These are phyloP conservation scores for Paradoxurus hermaphroditus DNA, from an alignment of 2,113 vertebrate species.

Conservation along the genomic window DNA sequence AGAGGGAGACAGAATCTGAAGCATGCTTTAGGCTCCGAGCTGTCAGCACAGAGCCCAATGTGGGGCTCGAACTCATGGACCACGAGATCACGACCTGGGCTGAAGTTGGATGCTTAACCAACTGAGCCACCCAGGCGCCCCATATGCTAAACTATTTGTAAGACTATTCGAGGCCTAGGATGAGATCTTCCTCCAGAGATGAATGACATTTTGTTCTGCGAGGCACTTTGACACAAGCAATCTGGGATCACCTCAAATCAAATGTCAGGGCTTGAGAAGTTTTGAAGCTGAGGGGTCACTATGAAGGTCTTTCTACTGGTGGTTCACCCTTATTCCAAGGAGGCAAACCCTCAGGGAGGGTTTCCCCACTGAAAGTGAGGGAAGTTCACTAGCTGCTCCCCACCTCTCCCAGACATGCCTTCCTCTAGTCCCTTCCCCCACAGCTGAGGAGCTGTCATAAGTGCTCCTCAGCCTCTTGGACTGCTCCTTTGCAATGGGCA, in stretches of 20 bases:
- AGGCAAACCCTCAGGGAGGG: neutral
- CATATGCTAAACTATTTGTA: neutral
- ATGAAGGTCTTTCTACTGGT: neutral
- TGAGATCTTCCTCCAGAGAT: neutral
- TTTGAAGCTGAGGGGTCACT: neutral
- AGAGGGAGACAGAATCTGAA: too few species aligned
- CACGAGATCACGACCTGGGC: too few species aligned
- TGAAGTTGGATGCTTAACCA: too few species aligned
- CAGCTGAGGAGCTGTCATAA: neutral
- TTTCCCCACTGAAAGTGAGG: neutral
- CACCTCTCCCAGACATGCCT: neutral
- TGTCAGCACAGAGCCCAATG: too few species aligned
- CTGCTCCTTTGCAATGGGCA: neutral
- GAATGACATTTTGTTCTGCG: neutral
- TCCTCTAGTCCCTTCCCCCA: neutral
- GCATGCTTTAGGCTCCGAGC: too few species aligned
- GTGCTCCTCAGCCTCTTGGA: neutral
- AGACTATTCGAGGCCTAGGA: neutral
- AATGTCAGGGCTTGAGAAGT: neutral
- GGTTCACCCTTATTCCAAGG: neutral
- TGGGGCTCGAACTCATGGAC: too few species aligned
- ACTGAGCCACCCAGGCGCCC: too few species aligned
- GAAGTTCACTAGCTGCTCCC: neutral
- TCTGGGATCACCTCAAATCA: neutral
- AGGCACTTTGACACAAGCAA: neutral